phyloP scores from a whole-genome alignment of 2,113 vertebrate genomes.

The Seriola aureovittata region DNA sequence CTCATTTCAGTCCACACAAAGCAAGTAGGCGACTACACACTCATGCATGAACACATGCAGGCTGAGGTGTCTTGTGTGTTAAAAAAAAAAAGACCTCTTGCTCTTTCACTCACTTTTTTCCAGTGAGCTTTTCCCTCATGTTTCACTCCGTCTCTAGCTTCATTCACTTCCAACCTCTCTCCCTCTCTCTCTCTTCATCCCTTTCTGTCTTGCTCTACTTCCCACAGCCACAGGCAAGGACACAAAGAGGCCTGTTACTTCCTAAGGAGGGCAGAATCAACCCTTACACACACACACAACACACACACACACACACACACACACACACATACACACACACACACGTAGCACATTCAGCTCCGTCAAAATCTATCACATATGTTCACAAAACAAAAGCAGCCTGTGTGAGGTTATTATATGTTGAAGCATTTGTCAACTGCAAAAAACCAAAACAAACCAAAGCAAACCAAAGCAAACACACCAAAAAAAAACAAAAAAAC shows the following conservation, averaged over 20 bases:
- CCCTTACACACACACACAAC: slow-evolving; percentile 30
- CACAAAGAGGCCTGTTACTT: slow-evolving; percentile 35
- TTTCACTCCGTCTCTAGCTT: neutral
- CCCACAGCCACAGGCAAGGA: slow-evolving; percentile 69
- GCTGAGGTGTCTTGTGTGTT: neutral
- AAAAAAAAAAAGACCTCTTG: slow-evolving; percentile 17
- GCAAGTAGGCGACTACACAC: no score
- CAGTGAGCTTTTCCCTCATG: neutral
- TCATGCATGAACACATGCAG: neutral
- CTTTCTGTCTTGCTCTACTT: slow-evolving; percentile 66
- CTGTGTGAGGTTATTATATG: neutral
- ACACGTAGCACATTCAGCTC: neutral
- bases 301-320: neutral
- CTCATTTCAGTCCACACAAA: neutral
- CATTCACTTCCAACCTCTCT: neutral
- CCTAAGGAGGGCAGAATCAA: slow-evolving; percentile 59
- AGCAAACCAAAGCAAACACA: neutral
- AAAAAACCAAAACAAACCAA: neutral
- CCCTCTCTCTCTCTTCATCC: neutral
- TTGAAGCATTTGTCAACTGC: neutral
- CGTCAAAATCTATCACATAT: slow-evolving; percentile 9
- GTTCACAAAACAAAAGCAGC: slow-evolving; percentile 1
- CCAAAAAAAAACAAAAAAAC: no score
- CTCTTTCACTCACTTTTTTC: slow-evolving; percentile 19
- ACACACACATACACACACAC: neutral